phyloP scores from a whole-genome alignment of 2,797 vertebrate species.

The Jordanella pulchra region DNA sequence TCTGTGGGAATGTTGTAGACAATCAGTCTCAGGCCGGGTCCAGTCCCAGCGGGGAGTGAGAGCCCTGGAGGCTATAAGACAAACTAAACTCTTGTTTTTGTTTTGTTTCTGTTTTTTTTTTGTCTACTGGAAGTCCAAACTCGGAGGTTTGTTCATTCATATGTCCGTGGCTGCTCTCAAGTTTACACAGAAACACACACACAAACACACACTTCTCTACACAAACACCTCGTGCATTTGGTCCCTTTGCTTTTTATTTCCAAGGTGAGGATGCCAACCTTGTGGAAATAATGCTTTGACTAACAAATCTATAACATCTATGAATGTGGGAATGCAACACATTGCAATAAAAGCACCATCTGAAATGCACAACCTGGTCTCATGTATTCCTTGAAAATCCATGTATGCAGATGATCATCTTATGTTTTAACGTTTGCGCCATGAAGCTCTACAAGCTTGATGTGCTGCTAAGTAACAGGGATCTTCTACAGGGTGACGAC shows the following conservation, averaged over 20 bases:
- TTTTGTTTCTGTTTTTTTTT: slow-evolving; percentile 55
- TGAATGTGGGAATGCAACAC: slow-evolving; percentile 88
- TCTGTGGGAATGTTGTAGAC: slow-evolving; percentile 81
- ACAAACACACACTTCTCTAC: slow-evolving; percentile 67
- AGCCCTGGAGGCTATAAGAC: slow-evolving; percentile 73
- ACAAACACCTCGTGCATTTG: slow-evolving; percentile 81
- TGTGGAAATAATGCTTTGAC: slow-evolving; percentile 85
- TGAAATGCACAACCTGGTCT: slow-evolving; percentile 66
- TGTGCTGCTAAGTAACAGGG: too few species aligned
- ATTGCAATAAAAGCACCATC: slow-evolving; percentile 89
- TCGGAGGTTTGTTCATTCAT: slow-evolving; percentile 74
- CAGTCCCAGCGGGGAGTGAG: slow-evolving; percentile 72
- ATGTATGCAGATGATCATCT: neutral
- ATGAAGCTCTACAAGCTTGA: too few species aligned
- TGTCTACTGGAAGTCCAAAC: slow-evolving; percentile 81
- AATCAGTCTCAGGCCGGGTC: slow-evolving; percentile 83
- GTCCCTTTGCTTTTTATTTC: slow-evolving; percentile 78
- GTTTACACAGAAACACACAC: slow-evolving; percentile 74
- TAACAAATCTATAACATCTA: slow-evolving; percentile 87
- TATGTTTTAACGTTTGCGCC: neutral
- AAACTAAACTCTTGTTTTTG: slow-evolving; percentile 50
- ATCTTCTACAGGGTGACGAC: too few species aligned
- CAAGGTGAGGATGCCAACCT: slow-evolving; percentile 82
- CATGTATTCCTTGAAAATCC: slow-evolving; percentile 3
- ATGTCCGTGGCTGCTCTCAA: slow-evolving; percentile 81